These are phyloP conservation scores for Hormaphis cornu DNA, from an alignment of 1,140 invertebrate genomes.

Conservation along the genomic window DNA sequence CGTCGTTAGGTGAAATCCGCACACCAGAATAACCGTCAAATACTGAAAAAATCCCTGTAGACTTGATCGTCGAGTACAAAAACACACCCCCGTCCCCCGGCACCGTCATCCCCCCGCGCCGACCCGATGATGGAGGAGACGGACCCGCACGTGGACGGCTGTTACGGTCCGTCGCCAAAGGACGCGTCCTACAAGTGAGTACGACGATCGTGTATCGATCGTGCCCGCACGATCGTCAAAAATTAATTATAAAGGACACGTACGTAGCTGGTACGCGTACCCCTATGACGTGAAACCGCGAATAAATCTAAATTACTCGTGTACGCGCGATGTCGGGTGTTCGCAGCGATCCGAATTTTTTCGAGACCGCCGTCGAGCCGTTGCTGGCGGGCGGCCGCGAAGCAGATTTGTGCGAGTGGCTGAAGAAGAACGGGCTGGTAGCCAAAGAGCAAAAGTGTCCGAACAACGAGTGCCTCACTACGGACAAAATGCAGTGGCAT, in stretches of 20 bases:
- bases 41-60: too few species aligned
- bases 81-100: too few species aligned
- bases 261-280: too few species aligned
- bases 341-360: slow-evolving; percentile 38
- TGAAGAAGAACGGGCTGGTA: slow-evolving; percentile 39
- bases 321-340: not conserved
- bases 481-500: slow-evolving; percentile 39
- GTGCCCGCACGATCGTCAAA: not conserved
- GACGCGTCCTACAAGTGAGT: not conserved
- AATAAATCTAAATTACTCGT: not conserved
- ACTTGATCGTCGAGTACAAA: too few species aligned
- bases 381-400: slow-evolving; percentile 39
- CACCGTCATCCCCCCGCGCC: too few species aligned
- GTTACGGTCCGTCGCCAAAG: not conserved
- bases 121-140: too few species aligned
- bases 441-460: slow-evolving; percentile 37
- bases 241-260: not conserved
- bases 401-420: slow-evolving; percentile 40
- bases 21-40: too few species aligned
- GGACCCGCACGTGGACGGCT: not conserved
- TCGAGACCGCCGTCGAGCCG: slow-evolving; percentile 38
- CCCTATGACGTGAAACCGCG: not conserved
- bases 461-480: slow-evolving; percentile 36
- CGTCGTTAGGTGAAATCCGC: too few species aligned
- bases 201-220: not conserved